Evolutionary conservation across 1,140 invertebrate species (phyloP).

Genomic region (Microplitis demolitor): DNA sequence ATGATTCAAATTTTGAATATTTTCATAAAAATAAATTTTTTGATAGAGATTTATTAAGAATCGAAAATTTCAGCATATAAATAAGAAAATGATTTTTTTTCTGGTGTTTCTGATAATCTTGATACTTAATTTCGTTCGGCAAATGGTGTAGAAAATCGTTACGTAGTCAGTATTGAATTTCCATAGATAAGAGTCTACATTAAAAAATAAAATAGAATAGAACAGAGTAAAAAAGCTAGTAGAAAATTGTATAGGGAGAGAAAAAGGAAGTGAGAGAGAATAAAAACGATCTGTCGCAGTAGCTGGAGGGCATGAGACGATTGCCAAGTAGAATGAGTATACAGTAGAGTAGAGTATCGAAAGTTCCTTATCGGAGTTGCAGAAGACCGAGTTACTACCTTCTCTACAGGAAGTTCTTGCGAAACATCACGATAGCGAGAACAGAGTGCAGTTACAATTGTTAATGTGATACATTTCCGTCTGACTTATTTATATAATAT

Average conservation of each 20-base stretch:
- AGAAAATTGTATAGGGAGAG: background rate
- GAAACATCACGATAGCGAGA: constrained; percentile 11
- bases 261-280: background rate
- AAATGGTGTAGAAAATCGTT: constrained; percentile 14
- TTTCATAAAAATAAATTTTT: too few species aligned
- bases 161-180: constrained; percentile 16
- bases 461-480: constrained; percentile 13
- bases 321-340: background rate
- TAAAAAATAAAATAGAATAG: background rate
- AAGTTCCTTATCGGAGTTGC: constrained; percentile 23
- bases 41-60: too few species aligned
- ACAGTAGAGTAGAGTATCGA: background rate
- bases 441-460: constrained; percentile 19
- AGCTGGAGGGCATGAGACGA: background rate
- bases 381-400: constrained; percentile 1
- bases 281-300: constrained; percentile 10
- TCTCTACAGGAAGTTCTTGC: background rate
- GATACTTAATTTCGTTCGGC: background rate
- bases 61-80: too few species aligned
- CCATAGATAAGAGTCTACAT: constrained; percentile 5
- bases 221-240: background rate
- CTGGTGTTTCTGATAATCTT: background rate
- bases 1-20: too few species aligned
- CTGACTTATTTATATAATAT: background rate
- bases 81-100: too few species aligned